Percentiles rank a stretch among this genome's conserved stretches.
These are phyloP conservation scores for Paedocypris sp. DNA, from an alignment of 2,113 vertebrate species.

Conservation along the genomic window DNA sequence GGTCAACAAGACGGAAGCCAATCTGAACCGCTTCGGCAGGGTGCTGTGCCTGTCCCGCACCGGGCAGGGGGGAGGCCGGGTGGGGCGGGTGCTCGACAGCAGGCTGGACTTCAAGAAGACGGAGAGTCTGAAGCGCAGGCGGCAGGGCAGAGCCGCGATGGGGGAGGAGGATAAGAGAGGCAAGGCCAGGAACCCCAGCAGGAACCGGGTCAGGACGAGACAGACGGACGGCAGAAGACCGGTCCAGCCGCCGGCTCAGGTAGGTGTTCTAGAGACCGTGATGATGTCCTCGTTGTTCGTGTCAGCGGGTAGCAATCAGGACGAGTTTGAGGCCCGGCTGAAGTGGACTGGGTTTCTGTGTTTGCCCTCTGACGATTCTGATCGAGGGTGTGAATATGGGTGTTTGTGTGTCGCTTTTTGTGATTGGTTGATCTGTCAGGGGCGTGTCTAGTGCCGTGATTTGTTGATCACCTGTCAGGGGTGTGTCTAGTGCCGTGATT, in stretches of 20 bases:
- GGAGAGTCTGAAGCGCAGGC: conserved; percentile 4
- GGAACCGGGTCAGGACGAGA: neutral
- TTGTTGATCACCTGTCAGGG: too few species aligned
- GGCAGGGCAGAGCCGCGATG: neutral
- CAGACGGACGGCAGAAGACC: neutral
- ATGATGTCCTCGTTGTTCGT: too few species aligned
- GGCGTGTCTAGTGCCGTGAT: too few species aligned
- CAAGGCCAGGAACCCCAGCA: neutral
- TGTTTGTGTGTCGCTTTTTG: too few species aligned
- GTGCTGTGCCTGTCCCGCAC: conserved; percentile 32
- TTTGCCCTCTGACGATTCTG: too few species aligned
- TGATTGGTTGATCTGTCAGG: too few species aligned
- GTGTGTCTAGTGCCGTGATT: too few species aligned
- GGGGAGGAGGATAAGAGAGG: conserved; percentile 22
- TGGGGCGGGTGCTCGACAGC: conserved; percentile 42
- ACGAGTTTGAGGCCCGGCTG: too few species aligned
- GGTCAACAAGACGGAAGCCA: conserved; percentile 19
- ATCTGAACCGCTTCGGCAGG: conserved; percentile 20
- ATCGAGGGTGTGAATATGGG: too few species aligned
- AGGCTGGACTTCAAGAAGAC: conserved; percentile 30
- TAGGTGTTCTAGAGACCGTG: conserved; percentile 10
- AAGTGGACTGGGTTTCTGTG: too few species aligned
- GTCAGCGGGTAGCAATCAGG: too few species aligned
- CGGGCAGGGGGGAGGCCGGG: conserved; percentile 50
- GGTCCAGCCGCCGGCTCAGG: conserved; percentile 18